A percentile compares a stretch with the other conserved stretches of the same genome.
Evolutionary conservation across 1,140 invertebrate genomes (phyloP).

Genomic region (Drosophila subobscura): DNA sequence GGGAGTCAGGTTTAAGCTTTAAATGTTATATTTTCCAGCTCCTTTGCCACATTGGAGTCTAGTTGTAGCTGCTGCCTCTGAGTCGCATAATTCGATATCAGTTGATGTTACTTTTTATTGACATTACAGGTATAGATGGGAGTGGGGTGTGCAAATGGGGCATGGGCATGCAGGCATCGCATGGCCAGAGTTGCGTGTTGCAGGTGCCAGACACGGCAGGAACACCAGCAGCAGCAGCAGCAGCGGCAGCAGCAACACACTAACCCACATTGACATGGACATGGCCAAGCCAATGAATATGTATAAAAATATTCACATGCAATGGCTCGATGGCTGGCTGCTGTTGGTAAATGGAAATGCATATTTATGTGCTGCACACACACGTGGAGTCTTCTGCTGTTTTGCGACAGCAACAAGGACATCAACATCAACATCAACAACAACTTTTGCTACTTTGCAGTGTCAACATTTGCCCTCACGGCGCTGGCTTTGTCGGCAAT

Average conservation of each 20-base stretch:
- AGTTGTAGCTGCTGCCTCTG: background rate
- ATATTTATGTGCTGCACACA: slow-evolving; percentile 62
- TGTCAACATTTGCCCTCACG: slow-evolving; percentile 72
- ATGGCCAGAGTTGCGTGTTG: slow-evolving; percentile 4
- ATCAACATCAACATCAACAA: slow-evolving; percentile 37
- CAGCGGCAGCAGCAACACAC: slow-evolving; percentile 21
- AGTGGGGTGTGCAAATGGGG: slow-evolving; percentile 30
- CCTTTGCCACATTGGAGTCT: background rate
- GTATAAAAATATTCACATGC: slow-evolving; percentile 69
- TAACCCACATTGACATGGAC: slow-evolving; percentile 57
- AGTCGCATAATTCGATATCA: slow-evolving; percentile 29
- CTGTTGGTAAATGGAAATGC: slow-evolving; percentile 46
- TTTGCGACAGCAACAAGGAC: slow-evolving; percentile 3
- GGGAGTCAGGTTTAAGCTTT: background rate
- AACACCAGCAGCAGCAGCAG: background rate
- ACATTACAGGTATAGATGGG: slow-evolving; percentile 20
- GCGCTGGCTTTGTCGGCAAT: slow-evolving; percentile 10
- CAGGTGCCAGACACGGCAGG: slow-evolving; percentile 1
- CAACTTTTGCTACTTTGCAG: slow-evolving; percentile 63
- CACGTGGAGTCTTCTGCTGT: slow-evolving; percentile 7
- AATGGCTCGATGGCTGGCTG: slow-evolving; percentile 25
- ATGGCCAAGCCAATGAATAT: slow-evolving; percentile 63
- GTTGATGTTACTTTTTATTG: slow-evolving; percentile 40
- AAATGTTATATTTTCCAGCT: background rate
- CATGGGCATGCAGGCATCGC: slow-evolving; percentile 20